Evolutionary conservation across 2,797 vertebrate genomes (phyloP).

Genomic region (Trichosurus vulpecula): DNA sequence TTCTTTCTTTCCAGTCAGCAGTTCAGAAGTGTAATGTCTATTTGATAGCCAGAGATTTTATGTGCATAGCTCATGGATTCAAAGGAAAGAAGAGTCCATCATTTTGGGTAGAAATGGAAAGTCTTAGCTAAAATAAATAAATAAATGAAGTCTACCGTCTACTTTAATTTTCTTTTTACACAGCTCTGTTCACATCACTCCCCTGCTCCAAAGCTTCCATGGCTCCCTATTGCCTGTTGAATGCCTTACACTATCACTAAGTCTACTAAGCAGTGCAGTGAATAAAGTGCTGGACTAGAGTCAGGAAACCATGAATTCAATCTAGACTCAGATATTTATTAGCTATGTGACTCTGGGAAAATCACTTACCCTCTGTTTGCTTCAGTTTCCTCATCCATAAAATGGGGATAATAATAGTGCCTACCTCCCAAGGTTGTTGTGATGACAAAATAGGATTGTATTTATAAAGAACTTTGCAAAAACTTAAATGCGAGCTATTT

Average conservation of each 20-base stretch:
- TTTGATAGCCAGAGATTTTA: too few relatives aligned
- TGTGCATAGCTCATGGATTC: rapidly evolving
- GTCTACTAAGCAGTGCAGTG: neutral
- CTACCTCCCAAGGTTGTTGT: neutral
- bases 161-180: neutral
- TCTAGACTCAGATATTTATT: neutral
- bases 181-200: neutral
- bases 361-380: neutral
- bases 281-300: neutral
- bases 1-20: neutral
- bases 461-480: neutral
- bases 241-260: neutral
- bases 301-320: neutral
- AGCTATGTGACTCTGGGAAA: neutral
- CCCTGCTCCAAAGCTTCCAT: neutral
- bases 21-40: neutral
- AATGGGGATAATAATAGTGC: neutral
- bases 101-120: rapidly evolving
- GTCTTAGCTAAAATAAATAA: rapidly evolving
- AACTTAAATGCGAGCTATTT: neutral
- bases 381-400: neutral
- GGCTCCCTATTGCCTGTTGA: neutral
- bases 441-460: neutral
- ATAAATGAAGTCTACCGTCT: rapidly evolving
- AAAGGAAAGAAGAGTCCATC: neutral